Evolutionary conservation across 2,113 vertebrate species (phyloP).

Genomic region (Sterrhoptilus dennistouni): DNA sequence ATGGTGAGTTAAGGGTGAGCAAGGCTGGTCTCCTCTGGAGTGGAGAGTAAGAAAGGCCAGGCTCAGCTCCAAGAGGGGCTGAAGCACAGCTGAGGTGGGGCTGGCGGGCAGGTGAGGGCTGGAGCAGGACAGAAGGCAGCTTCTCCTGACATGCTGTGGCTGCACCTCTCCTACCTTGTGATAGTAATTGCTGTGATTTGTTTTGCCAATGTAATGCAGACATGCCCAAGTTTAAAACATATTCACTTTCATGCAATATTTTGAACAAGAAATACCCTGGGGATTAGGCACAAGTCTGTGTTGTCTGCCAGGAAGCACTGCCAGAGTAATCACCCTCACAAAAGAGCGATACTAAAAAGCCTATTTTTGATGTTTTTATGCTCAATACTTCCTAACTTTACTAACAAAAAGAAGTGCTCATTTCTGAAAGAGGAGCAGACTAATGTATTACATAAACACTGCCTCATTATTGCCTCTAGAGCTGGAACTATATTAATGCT

Average conservation of each 20-base stretch:
- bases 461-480: background rate
- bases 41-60: background rate
- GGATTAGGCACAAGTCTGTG: slow-evolving; percentile 86
- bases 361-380: background rate
- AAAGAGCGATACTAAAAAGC: background rate
- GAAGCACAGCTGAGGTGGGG: background rate
- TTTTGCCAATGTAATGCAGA: slow-evolving; percentile 81
- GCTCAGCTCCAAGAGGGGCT: background rate
- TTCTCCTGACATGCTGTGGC: background rate
- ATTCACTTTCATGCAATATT: slow-evolving; percentile 76
- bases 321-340: background rate
- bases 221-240: slow-evolving; percentile 75
- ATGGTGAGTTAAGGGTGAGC: background rate
- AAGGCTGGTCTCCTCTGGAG: background rate
- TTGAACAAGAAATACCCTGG: slow-evolving; percentile 70
- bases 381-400: background rate
- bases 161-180: background rate
- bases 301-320: slow-evolving; percentile 51
- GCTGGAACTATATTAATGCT: background rate
- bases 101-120: background rate
- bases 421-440: slow-evolving; percentile 6
- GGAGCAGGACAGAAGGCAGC: background rate
- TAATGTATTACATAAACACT: background rate
- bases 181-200: slow-evolving; percentile 78
- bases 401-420: background rate